A percentile compares a stretch with the other conserved stretches of the same genome.
Conservation (phyloP, 1,140 invertebrate genomes). For the Antheraea mylitta region DNA sequence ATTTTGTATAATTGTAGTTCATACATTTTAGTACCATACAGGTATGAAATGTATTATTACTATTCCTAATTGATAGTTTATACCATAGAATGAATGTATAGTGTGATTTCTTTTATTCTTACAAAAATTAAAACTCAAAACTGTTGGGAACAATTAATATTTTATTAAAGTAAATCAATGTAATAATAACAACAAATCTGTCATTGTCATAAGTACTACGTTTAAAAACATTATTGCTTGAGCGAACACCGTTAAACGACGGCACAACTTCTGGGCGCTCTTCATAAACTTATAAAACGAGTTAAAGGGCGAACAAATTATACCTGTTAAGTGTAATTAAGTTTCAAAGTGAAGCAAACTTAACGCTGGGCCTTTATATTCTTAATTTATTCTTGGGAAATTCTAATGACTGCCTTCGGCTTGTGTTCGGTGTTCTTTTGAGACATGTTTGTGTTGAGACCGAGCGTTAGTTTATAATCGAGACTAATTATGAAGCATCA, state of each 20-base stretch:
- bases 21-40: too few species aligned
- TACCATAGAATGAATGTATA: too few species aligned
- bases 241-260: conserved; percentile 8
- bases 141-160: too few species aligned
- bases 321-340: conserved; percentile 41
- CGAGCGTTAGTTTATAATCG: background rate
- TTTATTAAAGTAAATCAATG: too few species aligned
- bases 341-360: conserved; percentile 22
- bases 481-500: background rate
- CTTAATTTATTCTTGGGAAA: conserved; percentile 19
- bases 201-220: background rate
- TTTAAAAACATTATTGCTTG: conserved; percentile 7
- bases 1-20: too few species aligned
- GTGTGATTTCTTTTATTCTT: too few species aligned
- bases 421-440: conserved; percentile 3
- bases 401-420: conserved; percentile 10
- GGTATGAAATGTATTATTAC: too few species aligned
- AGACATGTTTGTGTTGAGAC: background rate
- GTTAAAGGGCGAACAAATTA: conserved; percentile 41
- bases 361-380: conserved; percentile 16
- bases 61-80: too few species aligned
- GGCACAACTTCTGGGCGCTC: conserved; percentile 8
- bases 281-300: conserved; percentile 42
- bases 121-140: too few species aligned
- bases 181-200: background rate